A percentile compares a stretch with the other conserved stretches of the same genome.
phyloP scores from a whole-genome alignment of 2,113 vertebrate species.

The Butorides virescens region DNA sequence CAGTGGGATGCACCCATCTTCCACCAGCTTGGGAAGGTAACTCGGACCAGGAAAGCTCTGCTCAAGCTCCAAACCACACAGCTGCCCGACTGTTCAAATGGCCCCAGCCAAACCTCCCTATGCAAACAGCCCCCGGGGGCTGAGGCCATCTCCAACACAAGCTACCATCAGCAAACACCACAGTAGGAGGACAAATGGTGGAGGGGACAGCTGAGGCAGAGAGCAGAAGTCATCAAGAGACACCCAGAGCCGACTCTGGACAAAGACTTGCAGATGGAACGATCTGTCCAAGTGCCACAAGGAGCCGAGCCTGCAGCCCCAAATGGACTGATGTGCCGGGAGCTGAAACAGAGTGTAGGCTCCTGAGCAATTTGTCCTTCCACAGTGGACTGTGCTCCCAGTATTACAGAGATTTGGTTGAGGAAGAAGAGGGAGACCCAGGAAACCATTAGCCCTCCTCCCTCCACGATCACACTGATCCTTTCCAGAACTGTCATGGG shows the following conservation, averaged over 20 bases:
- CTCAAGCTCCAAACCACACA: not conserved
- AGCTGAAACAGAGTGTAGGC: not conserved
- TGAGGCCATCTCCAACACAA: not conserved
- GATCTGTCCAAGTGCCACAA: not conserved
- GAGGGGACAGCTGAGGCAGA: rapidly evolving
- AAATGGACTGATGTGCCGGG: not conserved
- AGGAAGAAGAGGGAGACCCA: not conserved
- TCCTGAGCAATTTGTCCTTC: not conserved
- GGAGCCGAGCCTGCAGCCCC: not conserved
- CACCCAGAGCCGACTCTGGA: not conserved
- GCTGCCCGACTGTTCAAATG: not conserved
- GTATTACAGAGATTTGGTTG: not conserved
- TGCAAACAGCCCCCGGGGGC: not conserved
- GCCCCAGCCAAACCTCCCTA: not conserved
- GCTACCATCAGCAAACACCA: not conserved
- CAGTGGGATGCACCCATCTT: not conserved
- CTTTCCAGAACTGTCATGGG: not conserved
- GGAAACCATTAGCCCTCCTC: not conserved
- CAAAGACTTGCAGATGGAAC: not conserved
- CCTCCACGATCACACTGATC: not conserved
- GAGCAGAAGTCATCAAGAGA: not conserved
- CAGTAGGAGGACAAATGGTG: not conserved
- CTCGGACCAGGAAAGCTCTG: not conserved
- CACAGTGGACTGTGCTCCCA: not conserved
- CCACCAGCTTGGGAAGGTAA: not conserved